Evolutionary conservation across 2,888 invertebrate species (phyloP).

Genomic region (Orchestes rusci): DNA sequence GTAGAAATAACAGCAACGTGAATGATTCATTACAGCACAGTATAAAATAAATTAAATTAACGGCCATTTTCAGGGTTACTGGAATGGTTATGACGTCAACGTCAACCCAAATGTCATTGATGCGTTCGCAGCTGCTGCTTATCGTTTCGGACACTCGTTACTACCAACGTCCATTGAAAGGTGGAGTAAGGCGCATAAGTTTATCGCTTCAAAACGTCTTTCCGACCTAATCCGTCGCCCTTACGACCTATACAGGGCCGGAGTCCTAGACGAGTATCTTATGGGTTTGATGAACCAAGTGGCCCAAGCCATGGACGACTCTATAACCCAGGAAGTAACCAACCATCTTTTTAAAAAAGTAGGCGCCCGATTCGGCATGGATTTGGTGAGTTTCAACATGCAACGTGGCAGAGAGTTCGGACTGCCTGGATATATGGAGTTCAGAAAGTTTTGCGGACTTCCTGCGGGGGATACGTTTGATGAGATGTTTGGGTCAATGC

Average conservation of each 20-base stretch:
- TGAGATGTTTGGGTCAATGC: slow-evolving; percentile 79
- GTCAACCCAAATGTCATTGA: slow-evolving; percentile 86
- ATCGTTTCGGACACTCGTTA: slow-evolving; percentile 85
- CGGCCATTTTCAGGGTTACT: slow-evolving; percentile 57
- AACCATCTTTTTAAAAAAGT: slow-evolving; percentile 87
- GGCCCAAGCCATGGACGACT: slow-evolving; percentile 92
- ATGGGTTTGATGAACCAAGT: slow-evolving; percentile 93
- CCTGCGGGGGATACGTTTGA: slow-evolving; percentile 71
- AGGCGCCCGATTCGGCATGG: slow-evolving; percentile 66
- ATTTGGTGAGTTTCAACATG: slow-evolving; percentile 89
- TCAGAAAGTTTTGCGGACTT: slow-evolving; percentile 83
- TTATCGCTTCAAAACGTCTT: slow-evolving; percentile 83
- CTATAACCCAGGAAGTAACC: slow-evolving; percentile 83
- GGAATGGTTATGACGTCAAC: slow-evolving; percentile 75
- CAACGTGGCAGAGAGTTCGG: slow-evolving; percentile 89
- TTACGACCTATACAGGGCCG: slow-evolving; percentile 83
- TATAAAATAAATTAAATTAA: not conserved
- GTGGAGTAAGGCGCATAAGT: slow-evolving; percentile 93
- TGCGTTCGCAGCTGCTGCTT: slow-evolving; percentile 86
- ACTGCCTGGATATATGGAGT: slow-evolving; percentile 88
- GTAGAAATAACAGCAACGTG: no score
- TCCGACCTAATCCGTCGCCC: slow-evolving; percentile 85
- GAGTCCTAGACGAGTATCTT: slow-evolving; percentile 84
- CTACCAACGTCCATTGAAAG: slow-evolving; percentile 85
- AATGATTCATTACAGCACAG: no score